These are phyloP conservation scores for Athrips mouffetella DNA, from an alignment of 2,888 invertebrate species.

Conservation along the genomic window DNA sequence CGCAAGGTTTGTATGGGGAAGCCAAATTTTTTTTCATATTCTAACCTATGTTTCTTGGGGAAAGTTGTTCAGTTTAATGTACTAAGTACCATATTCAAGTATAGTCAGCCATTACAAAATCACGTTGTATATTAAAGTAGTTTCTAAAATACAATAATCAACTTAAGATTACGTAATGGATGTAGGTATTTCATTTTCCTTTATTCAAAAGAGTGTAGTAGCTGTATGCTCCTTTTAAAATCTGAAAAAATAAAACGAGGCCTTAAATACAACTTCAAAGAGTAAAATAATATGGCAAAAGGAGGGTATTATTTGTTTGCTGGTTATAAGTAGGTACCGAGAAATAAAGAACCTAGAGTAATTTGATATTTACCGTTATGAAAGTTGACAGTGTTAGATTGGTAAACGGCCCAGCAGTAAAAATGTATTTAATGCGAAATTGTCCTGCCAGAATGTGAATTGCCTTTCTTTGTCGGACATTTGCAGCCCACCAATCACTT, in stretches of 20 bases:
- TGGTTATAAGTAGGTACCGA: too few species aligned
- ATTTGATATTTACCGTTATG: slow-evolving; percentile 29
- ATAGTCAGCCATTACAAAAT: too few species aligned
- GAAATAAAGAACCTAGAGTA: too few species aligned
- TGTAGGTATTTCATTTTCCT: slow-evolving; percentile 30
- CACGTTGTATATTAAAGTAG: too few species aligned
- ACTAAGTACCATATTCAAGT: too few species aligned
- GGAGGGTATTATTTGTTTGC: too few species aligned
- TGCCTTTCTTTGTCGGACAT: slow-evolving; percentile 37
- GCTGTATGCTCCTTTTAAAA: slow-evolving; percentile 67
- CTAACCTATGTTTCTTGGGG: too few species aligned
- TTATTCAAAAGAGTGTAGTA: slow-evolving; percentile 59
- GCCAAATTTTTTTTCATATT: too few species aligned
- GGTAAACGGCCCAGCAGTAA: slow-evolving; percentile 63
- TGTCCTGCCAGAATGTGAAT: slow-evolving; percentile 52
- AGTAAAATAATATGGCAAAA: neutral
- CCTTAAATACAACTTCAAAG: neutral
- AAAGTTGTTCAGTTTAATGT: too few species aligned
- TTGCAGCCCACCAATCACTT: slow-evolving; percentile 54
- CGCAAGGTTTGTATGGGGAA: too few species aligned
- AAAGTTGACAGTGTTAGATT: slow-evolving; percentile 59
- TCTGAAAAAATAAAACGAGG: slow-evolving; percentile 44
- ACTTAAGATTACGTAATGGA: too few species aligned
- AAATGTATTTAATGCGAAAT: slow-evolving; percentile 44
- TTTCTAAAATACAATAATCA: too few species aligned